Evolutionary conservation across 2,797 vertebrate species (phyloP), one percentile per base, ranked within the genome.

Genomic region (Platyrinchus mystaceus): DNA sequence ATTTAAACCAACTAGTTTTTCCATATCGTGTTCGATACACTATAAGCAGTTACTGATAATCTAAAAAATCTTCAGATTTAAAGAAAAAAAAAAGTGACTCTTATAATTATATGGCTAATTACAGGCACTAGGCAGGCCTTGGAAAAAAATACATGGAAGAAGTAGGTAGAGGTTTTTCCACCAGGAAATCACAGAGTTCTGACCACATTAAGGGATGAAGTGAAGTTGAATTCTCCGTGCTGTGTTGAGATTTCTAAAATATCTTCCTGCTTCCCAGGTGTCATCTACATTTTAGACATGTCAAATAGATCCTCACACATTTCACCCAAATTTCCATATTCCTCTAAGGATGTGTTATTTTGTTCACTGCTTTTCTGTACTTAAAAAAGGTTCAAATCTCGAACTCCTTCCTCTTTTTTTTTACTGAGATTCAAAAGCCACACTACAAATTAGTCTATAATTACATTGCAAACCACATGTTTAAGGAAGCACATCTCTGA

Each of bases 401-500:
- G 6, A 87, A 91, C 34, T 79, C 18, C 36, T 91, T 69, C 86
- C 73, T 80, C 56, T 37, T 49, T 83, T 90, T 59, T 92, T 83
- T 56, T 37, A 12, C 62, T 7, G 14, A 64, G 63, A 64, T 58
- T 81, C 80, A 90, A 93, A 91, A 90, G 46, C 60, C 60, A 12
- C 52, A 30, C 74, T 89, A 56, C 83, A 87, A 89, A 63, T 80
- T 53, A 79, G 93, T 89, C 66, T 96, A 80, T 88, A 96, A 95
- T 94, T 94, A 94, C 41, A 34, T 3, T 44, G 91, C 91, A 84
- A 96, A 94, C 95, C 44, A 0, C 83, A 66, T 88, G 90, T 93
- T 94, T 91, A 64, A 90, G 82, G 87, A 90, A 95, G 77, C 39
- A 23, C 83, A 81, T 68, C 68, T 93, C 28, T 88, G 87, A 95